A percentile compares a stretch with the other conserved stretches of the same genome.
phyloP scores from a whole-genome alignment of 2,888 invertebrate species.

The Melanostoma mellinum region DNA sequence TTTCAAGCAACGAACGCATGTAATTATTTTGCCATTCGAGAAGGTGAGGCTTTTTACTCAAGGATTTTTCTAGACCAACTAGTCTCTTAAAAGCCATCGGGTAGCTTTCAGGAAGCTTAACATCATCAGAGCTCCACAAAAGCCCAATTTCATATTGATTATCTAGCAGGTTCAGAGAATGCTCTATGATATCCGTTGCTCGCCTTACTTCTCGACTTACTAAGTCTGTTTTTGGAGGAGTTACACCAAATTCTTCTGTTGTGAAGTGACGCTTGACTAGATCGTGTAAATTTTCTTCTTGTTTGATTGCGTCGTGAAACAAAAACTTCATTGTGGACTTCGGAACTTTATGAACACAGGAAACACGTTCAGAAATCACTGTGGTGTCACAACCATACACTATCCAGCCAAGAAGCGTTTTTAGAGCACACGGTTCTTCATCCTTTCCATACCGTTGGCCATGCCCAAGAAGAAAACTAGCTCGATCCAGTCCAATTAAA shows the following conservation, averaged over 20 bases:
- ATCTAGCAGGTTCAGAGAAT: conserved; percentile 1
- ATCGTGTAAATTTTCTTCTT: conserved; percentile 5
- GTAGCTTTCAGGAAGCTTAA: conserved; percentile 47
- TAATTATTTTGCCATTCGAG: conserved; percentile 46
- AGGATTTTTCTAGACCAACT: conserved; percentile 43
- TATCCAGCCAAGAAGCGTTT: conserved; percentile 29
- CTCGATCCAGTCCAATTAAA: conserved; percentile 21
- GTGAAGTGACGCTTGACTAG: conserved; percentile 13
- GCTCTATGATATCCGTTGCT: conserved; percentile 6
- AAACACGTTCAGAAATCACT: neutral
- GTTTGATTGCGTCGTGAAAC: conserved; percentile 29
- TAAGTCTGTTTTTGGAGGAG: neutral
- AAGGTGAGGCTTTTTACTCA: conserved; percentile 41
- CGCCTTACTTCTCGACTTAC: conserved; percentile 15
- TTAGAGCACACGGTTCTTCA: conserved; percentile 18
- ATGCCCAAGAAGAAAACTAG: neutral
- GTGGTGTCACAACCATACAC: conserved; percentile 3
- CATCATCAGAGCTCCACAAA: neutral
- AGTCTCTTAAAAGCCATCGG: conserved; percentile 53
- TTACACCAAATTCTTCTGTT: conserved; percentile 20
- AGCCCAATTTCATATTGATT: conserved; percentile 10
- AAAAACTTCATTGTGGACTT: conserved; percentile 18
- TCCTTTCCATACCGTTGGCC: conserved; percentile 20
- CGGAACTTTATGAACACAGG: neutral
- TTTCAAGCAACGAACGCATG: conserved; percentile 42